These are phyloP conservation scores for Xenentodon cancila DNA, from an alignment of 2,797 vertebrate species.

Conservation along the genomic window DNA sequence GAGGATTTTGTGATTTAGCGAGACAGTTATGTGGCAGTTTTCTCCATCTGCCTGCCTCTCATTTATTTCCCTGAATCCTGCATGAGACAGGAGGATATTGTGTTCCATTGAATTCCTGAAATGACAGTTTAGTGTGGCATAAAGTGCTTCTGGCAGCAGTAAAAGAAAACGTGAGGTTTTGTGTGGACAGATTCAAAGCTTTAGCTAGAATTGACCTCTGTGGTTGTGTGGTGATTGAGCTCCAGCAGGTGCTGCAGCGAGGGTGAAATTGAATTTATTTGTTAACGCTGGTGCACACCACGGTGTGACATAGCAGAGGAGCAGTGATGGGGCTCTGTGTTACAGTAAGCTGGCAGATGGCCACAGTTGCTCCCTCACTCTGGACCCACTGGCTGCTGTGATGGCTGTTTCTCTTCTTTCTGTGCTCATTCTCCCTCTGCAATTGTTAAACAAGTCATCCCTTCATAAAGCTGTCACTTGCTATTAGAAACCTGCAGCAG, in stretches of 20 bases:
- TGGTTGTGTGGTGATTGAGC: constrained; percentile 50
- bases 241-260: constrained; percentile 64
- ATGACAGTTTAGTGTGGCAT: constrained; percentile 37
- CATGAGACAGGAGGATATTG: constrained; percentile 40
- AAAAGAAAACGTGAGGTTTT: constrained; percentile 39
- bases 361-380: constrained; percentile 28
- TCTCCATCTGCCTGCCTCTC: constrained; percentile 21
- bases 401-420: constrained; percentile 43
- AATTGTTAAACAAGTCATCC: constrained; percentile 37
- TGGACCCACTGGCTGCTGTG: constrained; percentile 23
- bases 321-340: constrained; percentile 43
- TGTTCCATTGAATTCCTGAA: constrained; percentile 41
- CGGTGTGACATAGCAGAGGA: constrained; percentile 31
- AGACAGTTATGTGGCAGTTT: constrained; percentile 43
- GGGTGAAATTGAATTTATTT: constrained; percentile 66
- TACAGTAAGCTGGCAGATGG: constrained; percentile 46
- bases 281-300: constrained; percentile 29
- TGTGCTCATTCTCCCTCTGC: constrained; percentile 32
- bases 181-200: constrained; percentile 45
- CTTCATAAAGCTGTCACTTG: constrained; percentile 41
- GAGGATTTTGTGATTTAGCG: constrained; percentile 61
- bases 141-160: constrained; percentile 12
- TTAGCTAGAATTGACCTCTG: constrained; percentile 54
- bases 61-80: constrained; percentile 22
- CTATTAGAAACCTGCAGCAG: constrained; percentile 26